phyloP scores from a whole-genome alignment of 2,113 vertebrate species.

The Brevimyrus niger region DNA sequence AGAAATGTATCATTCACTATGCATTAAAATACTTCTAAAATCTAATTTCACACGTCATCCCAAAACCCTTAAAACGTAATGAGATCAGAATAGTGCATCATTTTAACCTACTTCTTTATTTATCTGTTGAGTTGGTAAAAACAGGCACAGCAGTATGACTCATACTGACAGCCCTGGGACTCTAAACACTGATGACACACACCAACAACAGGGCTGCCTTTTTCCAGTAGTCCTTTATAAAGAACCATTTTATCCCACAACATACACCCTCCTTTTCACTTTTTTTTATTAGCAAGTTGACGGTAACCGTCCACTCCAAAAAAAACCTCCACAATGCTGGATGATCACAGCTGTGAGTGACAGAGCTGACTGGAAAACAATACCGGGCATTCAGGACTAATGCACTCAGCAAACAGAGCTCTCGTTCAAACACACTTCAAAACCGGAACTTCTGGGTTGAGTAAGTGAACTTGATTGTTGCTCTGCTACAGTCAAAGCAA shows the following conservation, averaged over 20 bases:
- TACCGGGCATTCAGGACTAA: background rate
- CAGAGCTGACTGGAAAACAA: constrained; percentile 10
- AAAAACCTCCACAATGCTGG: background rate
- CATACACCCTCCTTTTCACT: background rate
- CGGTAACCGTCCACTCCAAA: background rate
- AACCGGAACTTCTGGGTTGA: background rate
- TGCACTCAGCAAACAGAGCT: background rate
- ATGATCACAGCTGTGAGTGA: background rate
- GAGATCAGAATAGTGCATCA: background rate
- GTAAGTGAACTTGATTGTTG: background rate
- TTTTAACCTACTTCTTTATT: background rate
- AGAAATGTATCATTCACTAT: background rate
- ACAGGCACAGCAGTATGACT: background rate
- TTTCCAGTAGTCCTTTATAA: background rate
- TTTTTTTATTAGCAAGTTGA: background rate
- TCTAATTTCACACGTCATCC: background rate
- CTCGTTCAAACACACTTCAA: background rate
- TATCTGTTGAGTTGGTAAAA: background rate
- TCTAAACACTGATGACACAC: background rate
- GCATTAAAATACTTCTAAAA: constrained; percentile 1
- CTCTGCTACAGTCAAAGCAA: background rate
- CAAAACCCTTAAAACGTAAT: background rate
- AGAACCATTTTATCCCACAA: background rate
- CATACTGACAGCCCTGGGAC: background rate
- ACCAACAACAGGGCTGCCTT: background rate